phyloP scores from a whole-genome alignment of 2,113 vertebrate genomes.

The Caloenas nicobarica region DNA sequence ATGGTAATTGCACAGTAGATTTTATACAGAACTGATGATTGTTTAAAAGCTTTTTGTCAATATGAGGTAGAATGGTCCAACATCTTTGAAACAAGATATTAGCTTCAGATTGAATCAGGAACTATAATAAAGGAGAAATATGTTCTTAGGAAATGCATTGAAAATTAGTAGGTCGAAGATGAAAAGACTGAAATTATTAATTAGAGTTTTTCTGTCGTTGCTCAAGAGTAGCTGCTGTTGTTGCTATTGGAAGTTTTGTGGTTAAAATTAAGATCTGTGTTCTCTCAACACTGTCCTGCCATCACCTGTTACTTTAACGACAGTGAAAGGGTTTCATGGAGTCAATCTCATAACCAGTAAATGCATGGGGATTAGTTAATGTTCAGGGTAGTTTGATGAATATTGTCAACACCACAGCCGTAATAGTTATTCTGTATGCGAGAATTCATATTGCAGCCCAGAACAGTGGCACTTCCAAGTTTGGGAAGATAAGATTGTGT shows the following conservation, averaged over 20 bases:
- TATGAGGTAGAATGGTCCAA: slow-evolving; percentile 14
- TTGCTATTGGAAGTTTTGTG: not conserved
- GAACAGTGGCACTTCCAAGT: not conserved
- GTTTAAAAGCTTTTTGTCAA: slow-evolving; percentile 43
- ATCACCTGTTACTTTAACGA: not conserved
- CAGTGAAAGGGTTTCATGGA: not conserved
- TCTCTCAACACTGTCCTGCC: not conserved
- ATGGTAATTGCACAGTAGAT: slow-evolving; percentile 31
- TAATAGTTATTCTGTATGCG: not conserved
- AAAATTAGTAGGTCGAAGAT: slow-evolving; percentile 38
- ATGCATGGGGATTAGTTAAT: not conserved
- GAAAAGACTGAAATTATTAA: slow-evolving; percentile 46
- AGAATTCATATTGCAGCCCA: not conserved
- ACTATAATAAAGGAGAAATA: slow-evolving; percentile 12
- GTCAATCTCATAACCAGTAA: not conserved
- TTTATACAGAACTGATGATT: slow-evolving; percentile 2
- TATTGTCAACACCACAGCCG: not conserved
- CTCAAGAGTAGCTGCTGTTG: not conserved
- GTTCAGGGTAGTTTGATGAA: not conserved
- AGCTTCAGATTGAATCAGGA: not conserved
- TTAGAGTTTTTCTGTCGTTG: slow-evolving; percentile 8
- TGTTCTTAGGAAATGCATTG: not conserved
- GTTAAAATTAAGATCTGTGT: slow-evolving; percentile 21
- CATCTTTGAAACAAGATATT: slow-evolving; percentile 21
- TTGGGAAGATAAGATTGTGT: not conserved